Conservation (phyloP, 1,140 invertebrate species). For the Caenorhabditis brenneri region DNA sequence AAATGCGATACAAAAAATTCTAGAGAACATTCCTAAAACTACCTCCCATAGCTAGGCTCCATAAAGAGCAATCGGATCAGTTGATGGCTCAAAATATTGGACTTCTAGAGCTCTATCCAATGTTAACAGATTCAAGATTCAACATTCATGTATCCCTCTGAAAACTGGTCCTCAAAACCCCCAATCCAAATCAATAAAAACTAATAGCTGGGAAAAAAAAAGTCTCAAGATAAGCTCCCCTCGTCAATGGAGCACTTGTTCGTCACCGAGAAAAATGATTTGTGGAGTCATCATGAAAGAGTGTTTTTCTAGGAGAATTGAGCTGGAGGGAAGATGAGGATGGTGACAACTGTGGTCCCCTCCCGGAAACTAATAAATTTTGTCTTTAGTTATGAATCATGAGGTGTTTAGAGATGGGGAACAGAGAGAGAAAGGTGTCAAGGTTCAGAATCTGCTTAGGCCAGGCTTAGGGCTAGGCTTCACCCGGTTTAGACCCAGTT, state of each 20-base stretch:
- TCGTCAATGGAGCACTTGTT: neutral
- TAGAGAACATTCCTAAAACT: too few species aligned
- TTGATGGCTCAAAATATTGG: too few species aligned
- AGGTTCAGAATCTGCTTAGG: too few species aligned
- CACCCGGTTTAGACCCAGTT: too few species aligned
- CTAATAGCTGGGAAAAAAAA: neutral
- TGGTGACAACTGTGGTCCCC: neutral
- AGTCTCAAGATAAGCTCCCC: neutral
- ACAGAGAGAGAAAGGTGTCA: too few species aligned
- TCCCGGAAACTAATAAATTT: neutral
- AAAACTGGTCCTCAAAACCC: neutral
- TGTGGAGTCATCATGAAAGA: neutral
- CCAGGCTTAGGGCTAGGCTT: neutral
- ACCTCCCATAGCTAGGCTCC: too few species aligned
- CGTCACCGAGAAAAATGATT: slow-evolving; percentile 16
- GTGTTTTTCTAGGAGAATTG: too few species aligned
- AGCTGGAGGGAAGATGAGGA: neutral
- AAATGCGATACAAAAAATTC: too few species aligned
- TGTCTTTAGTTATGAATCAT: neutral
- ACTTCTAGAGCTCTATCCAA: too few species aligned
- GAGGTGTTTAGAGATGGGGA: neutral
- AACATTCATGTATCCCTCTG: neutral
- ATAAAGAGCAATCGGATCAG: too few species aligned
- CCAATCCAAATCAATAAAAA: neutral
- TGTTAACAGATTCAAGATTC: too few species aligned